These are phyloP conservation scores for Irena cyanogastra DNA, from an alignment of 2,113 vertebrate genomes.

Conservation along the genomic window DNA sequence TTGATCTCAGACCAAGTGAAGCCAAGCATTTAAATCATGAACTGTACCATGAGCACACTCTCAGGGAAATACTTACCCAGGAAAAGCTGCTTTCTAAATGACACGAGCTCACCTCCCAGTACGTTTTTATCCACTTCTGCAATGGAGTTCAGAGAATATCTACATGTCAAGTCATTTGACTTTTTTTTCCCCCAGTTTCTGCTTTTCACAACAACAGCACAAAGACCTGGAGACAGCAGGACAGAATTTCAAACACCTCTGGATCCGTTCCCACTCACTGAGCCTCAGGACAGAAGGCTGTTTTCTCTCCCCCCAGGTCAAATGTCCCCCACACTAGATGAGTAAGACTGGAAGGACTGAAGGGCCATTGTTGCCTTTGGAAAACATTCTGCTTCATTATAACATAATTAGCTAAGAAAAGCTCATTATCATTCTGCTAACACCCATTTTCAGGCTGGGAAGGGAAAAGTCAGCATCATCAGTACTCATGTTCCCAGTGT, in stretches of 20 bases:
- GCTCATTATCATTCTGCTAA: background rate
- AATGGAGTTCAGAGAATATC: background rate
- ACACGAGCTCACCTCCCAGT: background rate
- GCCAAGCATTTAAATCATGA: background rate
- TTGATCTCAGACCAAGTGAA: background rate
- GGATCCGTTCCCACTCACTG: background rate
- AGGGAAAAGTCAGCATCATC: background rate
- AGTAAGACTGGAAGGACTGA: background rate
- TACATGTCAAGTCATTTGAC: background rate
- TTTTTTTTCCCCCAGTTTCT: background rate
- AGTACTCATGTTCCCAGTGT: background rate
- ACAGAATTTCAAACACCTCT: background rate
- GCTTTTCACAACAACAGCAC: background rate
- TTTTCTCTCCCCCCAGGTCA: background rate
- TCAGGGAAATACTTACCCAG: background rate
- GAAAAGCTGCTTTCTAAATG: background rate
- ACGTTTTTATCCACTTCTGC: background rate
- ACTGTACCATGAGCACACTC: background rate
- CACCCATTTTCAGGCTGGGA: background rate
- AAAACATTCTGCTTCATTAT: background rate
- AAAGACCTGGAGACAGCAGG: slow-evolving; percentile 15
- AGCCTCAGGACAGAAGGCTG: background rate
- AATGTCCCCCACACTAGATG: background rate
- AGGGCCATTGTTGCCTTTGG: background rate
- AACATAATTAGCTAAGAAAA: background rate